phyloP scores from a whole-genome alignment of 53 echinoderm and acorn worm genomes.

The Apostichopus leukothele region DNA sequence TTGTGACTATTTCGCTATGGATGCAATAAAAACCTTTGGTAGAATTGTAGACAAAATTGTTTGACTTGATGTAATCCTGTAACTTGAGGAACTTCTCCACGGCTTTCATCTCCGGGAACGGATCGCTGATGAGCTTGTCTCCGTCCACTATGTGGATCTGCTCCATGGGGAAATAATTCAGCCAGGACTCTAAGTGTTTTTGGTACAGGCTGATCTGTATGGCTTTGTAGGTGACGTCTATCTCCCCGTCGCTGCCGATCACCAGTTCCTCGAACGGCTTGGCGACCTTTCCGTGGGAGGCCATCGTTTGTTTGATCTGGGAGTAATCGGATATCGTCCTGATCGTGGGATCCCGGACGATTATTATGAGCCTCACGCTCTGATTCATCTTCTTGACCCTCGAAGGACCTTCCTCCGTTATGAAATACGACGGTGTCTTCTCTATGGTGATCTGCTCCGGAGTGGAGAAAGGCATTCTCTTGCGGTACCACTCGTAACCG shows the following conservation, averaged over 20 bases:
- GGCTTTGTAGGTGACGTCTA: slow-evolving; percentile 75
- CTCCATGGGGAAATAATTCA: slow-evolving; percentile 56
- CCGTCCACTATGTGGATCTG: slow-evolving; percentile 92
- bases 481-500: slow-evolving; percentile 80
- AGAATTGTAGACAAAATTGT: slow-evolving; percentile 74
- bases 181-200: slow-evolving; percentile 70
- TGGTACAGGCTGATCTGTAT: slow-evolving; percentile 78
- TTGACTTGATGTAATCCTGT: slow-evolving; percentile 56
- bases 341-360: slow-evolving; percentile 82
- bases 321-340: slow-evolving; percentile 87
- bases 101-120: slow-evolving; percentile 76
- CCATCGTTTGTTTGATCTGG: slow-evolving; percentile 64
- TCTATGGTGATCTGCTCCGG: slow-evolving; percentile 87
- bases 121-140: slow-evolving; percentile 73
- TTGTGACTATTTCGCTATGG: slow-evolving; percentile 58
- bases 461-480: slow-evolving; percentile 79
- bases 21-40: slow-evolving; percentile 89
- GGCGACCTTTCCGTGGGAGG: slow-evolving; percentile 29
- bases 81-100: slow-evolving; percentile 82
- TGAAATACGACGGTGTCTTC: slow-evolving; percentile 86
- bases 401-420: slow-evolving; percentile 70
- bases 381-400: slow-evolving; percentile 69
- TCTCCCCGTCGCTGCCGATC: slow-evolving; percentile 51
- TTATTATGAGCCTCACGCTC: slow-evolving; percentile 68
- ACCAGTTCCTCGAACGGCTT: slow-evolving; percentile 59